Evolutionary conservation across 2,888 invertebrate genomes (phyloP).

Genomic region (Eurois occulta): DNA sequence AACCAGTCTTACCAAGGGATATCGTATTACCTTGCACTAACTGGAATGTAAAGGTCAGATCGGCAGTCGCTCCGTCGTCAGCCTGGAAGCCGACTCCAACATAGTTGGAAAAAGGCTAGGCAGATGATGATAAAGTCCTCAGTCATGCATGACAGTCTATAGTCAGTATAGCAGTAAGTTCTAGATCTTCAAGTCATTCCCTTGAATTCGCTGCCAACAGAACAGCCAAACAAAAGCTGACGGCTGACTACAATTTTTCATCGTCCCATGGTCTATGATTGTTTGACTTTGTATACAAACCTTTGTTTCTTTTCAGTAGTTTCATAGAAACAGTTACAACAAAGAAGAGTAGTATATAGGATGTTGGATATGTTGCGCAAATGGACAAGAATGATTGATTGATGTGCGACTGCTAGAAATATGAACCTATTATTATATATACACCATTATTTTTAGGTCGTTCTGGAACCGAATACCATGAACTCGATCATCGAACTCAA

Average conservation of each 20-base stretch:
- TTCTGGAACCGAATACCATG: too few relatives aligned
- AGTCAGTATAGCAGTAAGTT: too few relatives aligned
- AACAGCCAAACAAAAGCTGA: constrained; percentile 2
- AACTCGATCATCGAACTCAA: too few relatives aligned
- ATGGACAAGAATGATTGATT: background rate
- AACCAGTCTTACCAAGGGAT: too few relatives aligned
- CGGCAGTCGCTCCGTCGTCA: too few relatives aligned
- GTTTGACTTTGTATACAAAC: background rate
- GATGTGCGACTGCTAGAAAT: background rate
- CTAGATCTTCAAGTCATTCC: constrained; percentile 44
- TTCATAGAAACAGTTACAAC: constrained; percentile 9
- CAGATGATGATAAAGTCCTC: background rate
- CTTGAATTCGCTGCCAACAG: constrained; percentile 32
- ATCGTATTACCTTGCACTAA: too few relatives aligned
- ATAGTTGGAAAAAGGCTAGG: too few relatives aligned
- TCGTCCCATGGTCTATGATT: constrained; percentile 7
- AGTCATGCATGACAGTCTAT: constrained; percentile 11
- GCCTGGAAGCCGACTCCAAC: too few relatives aligned
- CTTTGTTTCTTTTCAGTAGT: constrained; percentile 24
- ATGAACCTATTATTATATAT: too few relatives aligned
- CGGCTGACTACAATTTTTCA: constrained; percentile 38
- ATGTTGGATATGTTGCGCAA: background rate
- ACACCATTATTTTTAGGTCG: too few relatives aligned
- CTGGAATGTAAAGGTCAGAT: too few relatives aligned
- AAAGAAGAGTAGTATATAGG: background rate